phyloP scores from a whole-genome alignment of 2,888 invertebrate genomes.

The Trileptium ribeirensis region DNA sequence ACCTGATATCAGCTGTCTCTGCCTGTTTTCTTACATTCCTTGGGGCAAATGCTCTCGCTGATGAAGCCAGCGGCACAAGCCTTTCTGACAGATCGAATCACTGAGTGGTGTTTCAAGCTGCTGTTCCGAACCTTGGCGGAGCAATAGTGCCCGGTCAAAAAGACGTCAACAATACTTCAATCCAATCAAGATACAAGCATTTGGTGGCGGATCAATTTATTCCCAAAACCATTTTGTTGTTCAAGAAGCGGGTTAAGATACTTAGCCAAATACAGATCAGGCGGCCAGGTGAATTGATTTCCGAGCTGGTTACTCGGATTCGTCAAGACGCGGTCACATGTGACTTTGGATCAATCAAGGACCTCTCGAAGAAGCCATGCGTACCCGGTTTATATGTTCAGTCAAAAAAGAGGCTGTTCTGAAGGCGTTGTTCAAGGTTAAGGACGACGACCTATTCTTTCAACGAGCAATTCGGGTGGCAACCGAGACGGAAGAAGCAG shows the following conservation, averaged over 20 bases:
- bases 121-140: no score
- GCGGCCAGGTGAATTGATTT: constrained; percentile 32
- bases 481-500: constrained; percentile 34
- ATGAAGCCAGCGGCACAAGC: no score
- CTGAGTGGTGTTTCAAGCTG: no score
- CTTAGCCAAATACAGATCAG: constrained; percentile 33
- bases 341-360: constrained; percentile 26
- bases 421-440: constrained; percentile 33
- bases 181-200: no score
- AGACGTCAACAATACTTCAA: no score
- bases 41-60: no score
- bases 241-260: constrained; percentile 30
- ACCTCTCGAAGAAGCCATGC: background rate
- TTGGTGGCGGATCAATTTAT: constrained; percentile 26
- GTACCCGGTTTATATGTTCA: constrained; percentile 25
- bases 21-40: no score
- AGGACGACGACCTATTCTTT: constrained; percentile 31
- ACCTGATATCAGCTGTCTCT: no score
- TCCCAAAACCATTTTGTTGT: constrained; percentile 32
- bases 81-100: no score
- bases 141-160: no score
- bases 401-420: constrained; percentile 29
- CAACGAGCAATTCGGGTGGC: constrained; percentile 30
- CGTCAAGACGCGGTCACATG: constrained; percentile 34
- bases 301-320: constrained; percentile 29